Conservation (phyloP, 2,113 vertebrate genomes). For the Patagioenas fasciata region DNA sequence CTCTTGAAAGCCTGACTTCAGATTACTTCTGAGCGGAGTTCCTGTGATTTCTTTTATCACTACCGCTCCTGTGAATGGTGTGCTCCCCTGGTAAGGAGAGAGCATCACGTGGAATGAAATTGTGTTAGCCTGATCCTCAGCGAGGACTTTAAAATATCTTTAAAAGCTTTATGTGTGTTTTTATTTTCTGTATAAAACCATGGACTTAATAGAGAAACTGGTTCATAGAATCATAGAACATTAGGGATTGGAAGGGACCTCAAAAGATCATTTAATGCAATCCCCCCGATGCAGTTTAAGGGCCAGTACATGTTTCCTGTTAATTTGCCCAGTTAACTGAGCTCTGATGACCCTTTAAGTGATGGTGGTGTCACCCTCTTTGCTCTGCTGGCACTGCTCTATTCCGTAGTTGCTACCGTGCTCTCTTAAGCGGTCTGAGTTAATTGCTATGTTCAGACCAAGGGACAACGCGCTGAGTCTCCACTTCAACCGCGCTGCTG, state of each 20-base stretch:
- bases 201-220: neutral
- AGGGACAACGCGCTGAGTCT: neutral
- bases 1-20: accelerated
- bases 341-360: neutral
- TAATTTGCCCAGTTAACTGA: neutral
- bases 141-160: neutral
- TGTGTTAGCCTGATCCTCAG: neutral
- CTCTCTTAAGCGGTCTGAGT: neutral
- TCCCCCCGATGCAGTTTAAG: neutral
- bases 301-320: accelerated
- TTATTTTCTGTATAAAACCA: neutral
- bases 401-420: accelerated
- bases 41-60: neutral
- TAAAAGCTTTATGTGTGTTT: neutral
- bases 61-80: accelerated
- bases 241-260: too few relatives aligned
- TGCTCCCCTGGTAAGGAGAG: neutral
- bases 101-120: neutral
- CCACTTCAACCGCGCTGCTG: neutral
- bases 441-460: accelerated
- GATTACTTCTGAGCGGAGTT: neutral
- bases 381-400: neutral
- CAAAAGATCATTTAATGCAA: too few relatives aligned
- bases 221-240: too few relatives aligned
- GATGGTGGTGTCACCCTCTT: neutral